A percentile compares a stretch with the other conserved stretches of the same genome.
Evolutionary conservation across 2,888 invertebrate genomes (phyloP).

Genomic region (Caenorhabditis angaria): DNA sequence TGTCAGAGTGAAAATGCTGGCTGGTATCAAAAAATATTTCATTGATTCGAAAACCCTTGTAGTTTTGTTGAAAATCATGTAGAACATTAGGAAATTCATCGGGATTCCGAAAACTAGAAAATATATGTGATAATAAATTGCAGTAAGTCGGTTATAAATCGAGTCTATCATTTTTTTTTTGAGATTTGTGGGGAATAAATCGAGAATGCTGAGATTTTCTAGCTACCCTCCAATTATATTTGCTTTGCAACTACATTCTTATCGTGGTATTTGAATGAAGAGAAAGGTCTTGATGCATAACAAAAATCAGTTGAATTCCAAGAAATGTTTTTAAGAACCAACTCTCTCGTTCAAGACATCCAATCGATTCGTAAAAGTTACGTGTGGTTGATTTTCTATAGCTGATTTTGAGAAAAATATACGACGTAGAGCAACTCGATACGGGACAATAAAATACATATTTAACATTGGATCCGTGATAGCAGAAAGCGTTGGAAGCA

Average conservation of each 20-base stretch:
- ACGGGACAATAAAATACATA: neutral
- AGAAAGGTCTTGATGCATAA: no score
- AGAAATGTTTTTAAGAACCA: no score
- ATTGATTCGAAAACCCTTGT: neutral
- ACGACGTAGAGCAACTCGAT: neutral
- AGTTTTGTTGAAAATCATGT: neutral
- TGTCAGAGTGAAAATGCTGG: neutral
- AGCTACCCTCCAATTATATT: no score
- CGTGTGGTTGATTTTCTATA: no score
- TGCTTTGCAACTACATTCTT: no score
- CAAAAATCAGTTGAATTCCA: no score
- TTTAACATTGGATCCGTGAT: neutral
- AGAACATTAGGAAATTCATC: neutral
- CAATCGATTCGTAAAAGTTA: no score
- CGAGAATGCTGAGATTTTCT: no score
- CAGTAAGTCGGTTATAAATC: neutral
- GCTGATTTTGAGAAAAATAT: no score
- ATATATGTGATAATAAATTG: neutral
- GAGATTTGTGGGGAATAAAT: no score
- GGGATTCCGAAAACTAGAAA: neutral
- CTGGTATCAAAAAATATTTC: neutral
- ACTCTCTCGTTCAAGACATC: no score
- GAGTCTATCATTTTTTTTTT: neutral
- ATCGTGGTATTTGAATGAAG: no score
- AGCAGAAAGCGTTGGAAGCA: neutral